A percentile compares a stretch with the other conserved stretches of the same genome.
Evolutionary conservation across 2,888 invertebrate species (phyloP).

Genomic region (Ophioninae sp.): DNA sequence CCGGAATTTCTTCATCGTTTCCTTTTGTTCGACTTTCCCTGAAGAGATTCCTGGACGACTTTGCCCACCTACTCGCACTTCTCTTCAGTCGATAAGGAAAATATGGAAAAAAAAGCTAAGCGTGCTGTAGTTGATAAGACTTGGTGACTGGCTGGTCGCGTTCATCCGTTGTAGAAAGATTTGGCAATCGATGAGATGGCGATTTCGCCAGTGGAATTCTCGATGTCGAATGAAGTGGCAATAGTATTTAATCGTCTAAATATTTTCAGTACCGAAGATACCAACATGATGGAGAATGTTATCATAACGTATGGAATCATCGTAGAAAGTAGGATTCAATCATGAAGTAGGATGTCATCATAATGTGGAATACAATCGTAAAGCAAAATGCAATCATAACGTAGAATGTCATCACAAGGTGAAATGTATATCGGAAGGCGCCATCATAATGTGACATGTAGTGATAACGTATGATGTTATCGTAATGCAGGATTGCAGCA

Average conservation of each 20-base stretch:
- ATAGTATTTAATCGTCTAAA: background rate
- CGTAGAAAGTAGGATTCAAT: too few species aligned
- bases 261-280: too few species aligned
- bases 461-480: too few species aligned
- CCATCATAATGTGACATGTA: too few species aligned
- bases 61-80: slow-evolving; percentile 13
- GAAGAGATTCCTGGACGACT: background rate
- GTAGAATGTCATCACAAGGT: too few species aligned
- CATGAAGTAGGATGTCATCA: too few species aligned
- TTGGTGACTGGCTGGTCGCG: background rate
- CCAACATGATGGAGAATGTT: too few species aligned
- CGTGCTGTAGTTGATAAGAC: background rate
- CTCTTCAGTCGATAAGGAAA: slow-evolving; percentile 2
- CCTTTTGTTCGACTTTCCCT: slow-evolving; percentile 45
- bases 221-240: background rate
- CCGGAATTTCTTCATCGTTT: slow-evolving; percentile 47
- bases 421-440: too few species aligned
- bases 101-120: background rate
- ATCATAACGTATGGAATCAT: too few species aligned
- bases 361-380: too few species aligned
- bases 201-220: background rate
- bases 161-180: background rate
- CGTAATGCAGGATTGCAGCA: too few species aligned
- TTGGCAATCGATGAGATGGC: background rate
- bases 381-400: too few species aligned